These are phyloP conservation scores for Amphiprion percula DNA, from an alignment of 2,113 vertebrate genomes.

Conservation along the genomic window DNA sequence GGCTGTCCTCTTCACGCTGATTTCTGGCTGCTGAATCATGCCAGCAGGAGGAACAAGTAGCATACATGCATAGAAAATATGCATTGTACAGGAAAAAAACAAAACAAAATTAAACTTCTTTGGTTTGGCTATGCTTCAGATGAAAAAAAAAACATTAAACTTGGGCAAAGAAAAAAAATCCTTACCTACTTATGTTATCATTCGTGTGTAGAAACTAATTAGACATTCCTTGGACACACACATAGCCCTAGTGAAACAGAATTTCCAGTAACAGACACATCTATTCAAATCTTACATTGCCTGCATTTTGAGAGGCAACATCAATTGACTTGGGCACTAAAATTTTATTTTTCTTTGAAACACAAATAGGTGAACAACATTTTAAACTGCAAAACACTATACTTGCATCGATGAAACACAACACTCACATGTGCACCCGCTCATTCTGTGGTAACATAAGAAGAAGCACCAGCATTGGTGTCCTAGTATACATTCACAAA, in stretches of 20 bases:
- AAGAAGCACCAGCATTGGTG: constrained; percentile 16
- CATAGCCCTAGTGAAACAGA: not conserved
- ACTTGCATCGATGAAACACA: not conserved
- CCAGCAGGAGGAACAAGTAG: not conserved
- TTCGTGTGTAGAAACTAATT: not conserved
- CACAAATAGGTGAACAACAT: too few species aligned
- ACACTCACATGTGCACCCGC: constrained; percentile 22
- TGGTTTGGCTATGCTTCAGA: not conserved
- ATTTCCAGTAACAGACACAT: constrained; percentile 1
- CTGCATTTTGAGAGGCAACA: too few species aligned
- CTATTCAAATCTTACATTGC: not conserved
- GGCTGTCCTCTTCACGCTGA: constrained; percentile 31
- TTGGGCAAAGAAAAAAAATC: not conserved
- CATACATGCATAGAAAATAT: not conserved
- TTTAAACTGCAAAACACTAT: too few species aligned
- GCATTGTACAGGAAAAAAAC: too few species aligned
- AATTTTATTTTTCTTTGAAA: too few species aligned
- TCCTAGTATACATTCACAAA: constrained; percentile 44
- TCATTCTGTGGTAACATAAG: constrained; percentile 12
- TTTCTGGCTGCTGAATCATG: constrained; percentile 60
- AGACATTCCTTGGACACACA: constrained; percentile 3
- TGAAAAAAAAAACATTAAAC: not conserved
- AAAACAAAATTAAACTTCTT: constrained; percentile 8
- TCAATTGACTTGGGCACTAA: not conserved
- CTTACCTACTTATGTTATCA: constrained; percentile 5